Percentiles rank a stretch among this genome's conserved stretches.
Evolutionary conservation across 23 tunicate genomes (phyloP).

Genomic region (Halocynthia aurantium): DNA sequence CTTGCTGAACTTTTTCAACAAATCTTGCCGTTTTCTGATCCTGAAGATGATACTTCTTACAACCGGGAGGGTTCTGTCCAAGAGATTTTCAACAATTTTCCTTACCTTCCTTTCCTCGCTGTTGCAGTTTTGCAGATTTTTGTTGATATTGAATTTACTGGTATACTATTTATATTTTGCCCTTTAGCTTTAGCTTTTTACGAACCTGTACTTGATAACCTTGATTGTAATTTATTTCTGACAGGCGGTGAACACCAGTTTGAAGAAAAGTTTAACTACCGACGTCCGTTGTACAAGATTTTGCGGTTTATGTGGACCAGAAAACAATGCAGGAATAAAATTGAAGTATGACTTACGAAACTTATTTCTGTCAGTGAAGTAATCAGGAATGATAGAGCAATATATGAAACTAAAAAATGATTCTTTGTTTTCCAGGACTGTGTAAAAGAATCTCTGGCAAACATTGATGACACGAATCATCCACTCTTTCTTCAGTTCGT

Average conservation of each 20-base stretch:
- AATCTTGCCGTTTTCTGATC: conserved; percentile 26
- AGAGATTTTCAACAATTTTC: conserved; percentile 20
- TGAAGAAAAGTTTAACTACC: conserved; percentile 58
- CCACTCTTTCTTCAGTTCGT: conserved; percentile 63
- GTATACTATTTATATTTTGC: not conserved
- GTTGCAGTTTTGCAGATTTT: conserved; percentile 47
- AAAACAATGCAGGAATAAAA: conserved; percentile 17
- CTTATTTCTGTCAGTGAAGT: not conserved
- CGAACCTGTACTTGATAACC: no score
- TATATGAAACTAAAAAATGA: not conserved
- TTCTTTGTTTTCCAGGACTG: conserved; percentile 6
- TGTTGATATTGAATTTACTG: conserved; percentile 46
- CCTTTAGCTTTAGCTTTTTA: no score
- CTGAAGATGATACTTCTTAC: not conserved
- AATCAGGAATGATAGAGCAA: not conserved
- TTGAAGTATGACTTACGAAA: conserved; percentile 1
- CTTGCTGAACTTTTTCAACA: conserved; percentile 50
- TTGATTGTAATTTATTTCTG: not conserved
- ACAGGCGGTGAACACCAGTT: conserved; percentile 50
- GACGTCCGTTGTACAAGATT: conserved; percentile 72
- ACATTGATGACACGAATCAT: conserved; percentile 51
- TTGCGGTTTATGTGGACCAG: conserved; percentile 61
- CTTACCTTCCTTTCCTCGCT: conserved; percentile 19
- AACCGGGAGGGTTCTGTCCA: not conserved
- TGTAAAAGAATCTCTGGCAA: conserved; percentile 13